These are phyloP conservation scores for Erpobdella octoculata DNA, from an alignment of 2,888 invertebrate species.

Conservation along the genomic window DNA sequence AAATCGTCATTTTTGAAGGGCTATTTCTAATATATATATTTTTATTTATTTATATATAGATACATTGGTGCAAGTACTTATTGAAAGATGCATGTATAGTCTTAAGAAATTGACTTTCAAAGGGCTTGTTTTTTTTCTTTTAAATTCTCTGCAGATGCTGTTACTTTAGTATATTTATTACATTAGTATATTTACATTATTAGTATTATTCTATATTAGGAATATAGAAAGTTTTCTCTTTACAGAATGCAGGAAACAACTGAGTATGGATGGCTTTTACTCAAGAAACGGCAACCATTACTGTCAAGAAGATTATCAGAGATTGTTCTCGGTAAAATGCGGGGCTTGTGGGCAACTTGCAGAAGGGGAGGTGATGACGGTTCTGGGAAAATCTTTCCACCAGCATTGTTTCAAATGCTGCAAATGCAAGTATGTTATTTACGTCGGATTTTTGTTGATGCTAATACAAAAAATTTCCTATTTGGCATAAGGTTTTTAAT, in stretches of 20 bases:
- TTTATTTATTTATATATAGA: too few species aligned
- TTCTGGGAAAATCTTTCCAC: conserved; percentile 29
- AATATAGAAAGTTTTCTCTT: not conserved
- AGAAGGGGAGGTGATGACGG: conserved; percentile 29
- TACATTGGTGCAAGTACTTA: too few species aligned
- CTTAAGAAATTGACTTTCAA: too few species aligned
- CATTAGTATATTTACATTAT: not conserved
- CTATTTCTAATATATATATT: too few species aligned
- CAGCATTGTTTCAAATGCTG: conserved; percentile 31
- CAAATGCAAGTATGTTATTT: conserved; percentile 25
- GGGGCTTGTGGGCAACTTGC: conserved; percentile 29
- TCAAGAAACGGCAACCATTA: conserved; percentile 26
- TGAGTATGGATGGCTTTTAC: conserved; percentile 31
- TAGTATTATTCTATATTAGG: not conserved
- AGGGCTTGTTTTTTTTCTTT: too few species aligned
- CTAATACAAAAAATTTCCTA: not conserved
- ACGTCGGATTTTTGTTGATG: not conserved
- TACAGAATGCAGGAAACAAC: conserved; percentile 30
- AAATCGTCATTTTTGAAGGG: too few species aligned
- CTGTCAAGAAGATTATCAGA: conserved; percentile 30
- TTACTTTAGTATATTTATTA: too few species aligned
- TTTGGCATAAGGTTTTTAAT: too few species aligned
- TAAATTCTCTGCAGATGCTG: too few species aligned
- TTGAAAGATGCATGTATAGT: too few species aligned
- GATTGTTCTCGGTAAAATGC: conserved; percentile 29